Conservation (phyloP, 2,797 vertebrate species). For the Xenopus petersii region DNA sequence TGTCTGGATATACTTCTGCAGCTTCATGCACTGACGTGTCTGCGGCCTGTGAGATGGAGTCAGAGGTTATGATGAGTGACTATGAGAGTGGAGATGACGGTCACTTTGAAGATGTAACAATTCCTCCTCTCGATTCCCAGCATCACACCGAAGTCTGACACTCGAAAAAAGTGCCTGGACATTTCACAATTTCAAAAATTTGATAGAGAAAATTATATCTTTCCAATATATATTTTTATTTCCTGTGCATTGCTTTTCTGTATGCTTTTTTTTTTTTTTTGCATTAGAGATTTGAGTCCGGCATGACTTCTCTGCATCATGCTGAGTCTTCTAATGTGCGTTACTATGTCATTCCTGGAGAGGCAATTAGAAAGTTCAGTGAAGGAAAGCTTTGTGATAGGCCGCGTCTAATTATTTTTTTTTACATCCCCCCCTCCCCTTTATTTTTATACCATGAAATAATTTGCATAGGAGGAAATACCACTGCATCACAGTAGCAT, state of each 20-base stretch:
- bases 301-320: slow-evolving; percentile 60
- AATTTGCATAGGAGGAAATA: slow-evolving; percentile 22
- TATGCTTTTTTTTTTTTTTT: slow-evolving; percentile 41
- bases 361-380: slow-evolving; percentile 41
- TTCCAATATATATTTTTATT: slow-evolving; percentile 47
- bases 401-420: slow-evolving; percentile 66
- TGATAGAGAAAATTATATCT: slow-evolving; percentile 42
- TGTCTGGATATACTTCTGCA: slow-evolving; percentile 88
- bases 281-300: slow-evolving; percentile 57
- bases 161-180: slow-evolving; percentile 92
- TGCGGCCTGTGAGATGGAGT: slow-evolving; percentile 88
- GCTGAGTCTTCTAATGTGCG: slow-evolving; percentile 52
- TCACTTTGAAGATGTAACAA: slow-evolving; percentile 78
- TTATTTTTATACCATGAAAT: slow-evolving; percentile 53
- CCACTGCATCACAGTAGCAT: slow-evolving; percentile 68
- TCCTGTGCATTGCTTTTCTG: slow-evolving; percentile 44
- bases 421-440: slow-evolving; percentile 35
- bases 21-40: slow-evolving; percentile 97
- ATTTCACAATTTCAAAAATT: slow-evolving; percentile 57
- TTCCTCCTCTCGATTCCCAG: slow-evolving; percentile 84
- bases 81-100: slow-evolving; percentile 90
- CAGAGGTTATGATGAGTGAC: slow-evolving; percentile 95
- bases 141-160: slow-evolving; percentile 98
- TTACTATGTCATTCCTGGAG: slow-evolving; percentile 56
- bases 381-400: slow-evolving; percentile 53